Conservation (phyloP, 1,140 invertebrate species). For the Drosophila ironensis region DNA sequence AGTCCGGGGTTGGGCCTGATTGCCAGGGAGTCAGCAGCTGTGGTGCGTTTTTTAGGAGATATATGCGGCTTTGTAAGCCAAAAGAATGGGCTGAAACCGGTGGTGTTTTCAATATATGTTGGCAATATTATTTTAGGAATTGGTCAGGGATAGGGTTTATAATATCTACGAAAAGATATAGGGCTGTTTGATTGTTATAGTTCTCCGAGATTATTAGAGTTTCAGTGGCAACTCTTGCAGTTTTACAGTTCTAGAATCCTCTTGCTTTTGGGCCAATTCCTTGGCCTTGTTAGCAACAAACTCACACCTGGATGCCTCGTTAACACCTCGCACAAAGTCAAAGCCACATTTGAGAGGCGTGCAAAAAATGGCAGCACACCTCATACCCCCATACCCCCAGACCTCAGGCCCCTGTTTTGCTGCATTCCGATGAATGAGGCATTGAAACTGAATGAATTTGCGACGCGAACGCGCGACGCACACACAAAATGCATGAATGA, state of each 20-base stretch:
- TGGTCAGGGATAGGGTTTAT: no score
- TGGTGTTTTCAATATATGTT: no score
- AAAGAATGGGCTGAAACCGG: no score
- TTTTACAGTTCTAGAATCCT: no score
- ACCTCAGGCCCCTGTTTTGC: background rate
- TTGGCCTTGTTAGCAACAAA: background rate
- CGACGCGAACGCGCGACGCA: conserved; percentile 45
- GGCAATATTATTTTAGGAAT: no score
- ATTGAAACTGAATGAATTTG: conserved; percentile 69
- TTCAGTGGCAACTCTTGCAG: no score
- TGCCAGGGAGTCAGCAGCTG: conserved; percentile 1
- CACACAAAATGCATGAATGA: conserved; percentile 69
- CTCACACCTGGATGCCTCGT: conserved; percentile 14
- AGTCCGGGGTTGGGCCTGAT: conserved; percentile 24
- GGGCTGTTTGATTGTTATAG: no score
- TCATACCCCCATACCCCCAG: no score
- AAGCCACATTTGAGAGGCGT: conserved; percentile 6
- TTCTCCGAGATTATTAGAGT: no score
- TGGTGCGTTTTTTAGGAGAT: background rate
- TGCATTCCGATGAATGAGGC: conserved; percentile 60
- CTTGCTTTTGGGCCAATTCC: background rate
- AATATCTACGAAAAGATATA: no score
- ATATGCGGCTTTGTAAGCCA: no score
- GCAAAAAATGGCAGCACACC: background rate
- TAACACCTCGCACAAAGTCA: conserved; percentile 31